These are phyloP conservation scores for Marcusenius ussheri DNA, from an alignment of 2,113 vertebrate genomes.

Conservation along the genomic window DNA sequence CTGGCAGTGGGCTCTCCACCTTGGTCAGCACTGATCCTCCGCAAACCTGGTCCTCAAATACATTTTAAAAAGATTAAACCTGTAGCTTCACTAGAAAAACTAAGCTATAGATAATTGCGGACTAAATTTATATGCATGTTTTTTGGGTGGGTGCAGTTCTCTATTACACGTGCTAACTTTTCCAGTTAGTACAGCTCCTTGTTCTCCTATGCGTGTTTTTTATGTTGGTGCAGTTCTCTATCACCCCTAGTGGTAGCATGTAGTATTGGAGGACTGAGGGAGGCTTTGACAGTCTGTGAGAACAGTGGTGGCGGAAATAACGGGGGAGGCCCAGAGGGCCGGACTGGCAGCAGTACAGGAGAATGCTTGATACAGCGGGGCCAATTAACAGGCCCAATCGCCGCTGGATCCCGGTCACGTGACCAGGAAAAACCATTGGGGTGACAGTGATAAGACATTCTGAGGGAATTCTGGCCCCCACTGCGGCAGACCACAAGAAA, in stretches of 20 bases:
- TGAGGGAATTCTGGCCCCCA: constrained; percentile 23
- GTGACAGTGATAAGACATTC: constrained; percentile 39
- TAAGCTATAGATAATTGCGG: neutral
- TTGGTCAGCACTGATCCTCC: neutral
- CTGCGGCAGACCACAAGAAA: constrained; percentile 35
- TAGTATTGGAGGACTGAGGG: neutral
- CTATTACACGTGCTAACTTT: neutral
- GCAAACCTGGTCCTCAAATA: neutral
- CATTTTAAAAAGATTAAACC: neutral
- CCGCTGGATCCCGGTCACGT: constrained; percentile 13
- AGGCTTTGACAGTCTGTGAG: neutral
- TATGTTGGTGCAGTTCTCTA: neutral
- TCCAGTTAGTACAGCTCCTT: too few species aligned
- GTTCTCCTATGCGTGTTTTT: neutral
- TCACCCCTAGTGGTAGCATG: neutral
- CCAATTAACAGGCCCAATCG: neutral
- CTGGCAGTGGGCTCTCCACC: neutral
- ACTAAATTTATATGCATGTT: neutral
- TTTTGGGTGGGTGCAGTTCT: neutral
- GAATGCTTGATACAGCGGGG: neutral
- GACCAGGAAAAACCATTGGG: constrained; percentile 38
- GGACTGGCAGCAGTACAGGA: neutral
- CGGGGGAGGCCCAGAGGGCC: neutral
- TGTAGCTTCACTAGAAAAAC: neutral
- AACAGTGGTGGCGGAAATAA: neutral